Percentiles rank a stretch among this genome's conserved stretches.
Evolutionary conservation across 2,888 invertebrate species (phyloP).

Genomic region (Hoplodrina blanda): DNA sequence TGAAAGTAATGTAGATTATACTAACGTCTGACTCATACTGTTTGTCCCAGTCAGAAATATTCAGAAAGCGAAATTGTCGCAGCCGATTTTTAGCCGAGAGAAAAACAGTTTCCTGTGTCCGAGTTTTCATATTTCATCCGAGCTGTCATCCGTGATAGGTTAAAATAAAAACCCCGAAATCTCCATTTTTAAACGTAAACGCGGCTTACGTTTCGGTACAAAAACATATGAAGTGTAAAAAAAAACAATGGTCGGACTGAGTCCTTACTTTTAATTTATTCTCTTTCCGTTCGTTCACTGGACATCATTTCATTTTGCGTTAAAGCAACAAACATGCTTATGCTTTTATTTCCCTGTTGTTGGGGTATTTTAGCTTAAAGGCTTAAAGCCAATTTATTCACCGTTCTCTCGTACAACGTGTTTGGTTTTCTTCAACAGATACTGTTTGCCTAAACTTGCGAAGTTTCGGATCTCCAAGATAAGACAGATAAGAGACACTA

Average conservation of each 20-base stretch:
- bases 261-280: slow-evolving; percentile 86
- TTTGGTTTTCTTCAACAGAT: slow-evolving; percentile 80
- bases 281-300: slow-evolving; percentile 77
- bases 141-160: slow-evolving; percentile 39
- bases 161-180: slow-evolving; percentile 38
- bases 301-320: slow-evolving; percentile 83
- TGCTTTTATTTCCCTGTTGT: slow-evolving; percentile 80
- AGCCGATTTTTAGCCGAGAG: slow-evolving; percentile 13
- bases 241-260: slow-evolving; percentile 79
- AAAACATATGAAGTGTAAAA: slow-evolving; percentile 72
- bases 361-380: slow-evolving; percentile 69
- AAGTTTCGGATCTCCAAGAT: slow-evolving; percentile 73
- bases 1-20: slow-evolving; percentile 16
- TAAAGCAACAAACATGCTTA: slow-evolving; percentile 84
- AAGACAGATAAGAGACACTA: too few species aligned
- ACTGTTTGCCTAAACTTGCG: slow-evolving; percentile 80
- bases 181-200: slow-evolving; percentile 50
- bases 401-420: slow-evolving; percentile 71
- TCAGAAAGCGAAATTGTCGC: slow-evolving; percentile 8
- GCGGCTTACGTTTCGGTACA: slow-evolving; percentile 66
- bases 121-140: slow-evolving; percentile 43
- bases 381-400: slow-evolving; percentile 71
- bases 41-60: background rate
- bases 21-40: slow-evolving; percentile 6
- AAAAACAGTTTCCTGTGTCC: slow-evolving; percentile 23